A percentile compares a stretch with the other conserved stretches of the same genome.
Conservation (phyloP, 2,113 vertebrate genomes). For the Lampris megalopsis region DNA sequence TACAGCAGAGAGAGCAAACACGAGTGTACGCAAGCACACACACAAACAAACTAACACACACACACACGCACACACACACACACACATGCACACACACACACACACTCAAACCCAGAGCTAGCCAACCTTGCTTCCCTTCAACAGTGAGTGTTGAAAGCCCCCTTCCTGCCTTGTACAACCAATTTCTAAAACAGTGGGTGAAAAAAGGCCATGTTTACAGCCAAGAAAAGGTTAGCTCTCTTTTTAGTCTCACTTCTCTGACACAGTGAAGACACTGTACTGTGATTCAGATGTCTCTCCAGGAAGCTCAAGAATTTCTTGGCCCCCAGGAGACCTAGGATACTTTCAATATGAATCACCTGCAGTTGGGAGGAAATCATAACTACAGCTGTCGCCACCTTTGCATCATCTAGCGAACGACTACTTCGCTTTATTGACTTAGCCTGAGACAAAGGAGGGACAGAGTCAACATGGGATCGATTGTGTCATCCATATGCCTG, state of each 20-base stretch:
- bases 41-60: not conserved
- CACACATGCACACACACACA: conserved; percentile 7
- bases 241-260: conserved; percentile 48
- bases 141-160: conserved; percentile 66
- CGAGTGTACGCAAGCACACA: not conserved
- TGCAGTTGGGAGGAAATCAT: conserved; percentile 58
- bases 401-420: conserved; percentile 65
- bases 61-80: too few species aligned
- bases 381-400: conserved; percentile 59
- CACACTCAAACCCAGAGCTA: conserved; percentile 16
- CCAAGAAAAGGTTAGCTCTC: conserved; percentile 67
- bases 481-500: conserved; percentile 63
- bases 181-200: conserved; percentile 72
- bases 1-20: conserved; percentile 23
- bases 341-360: conserved; percentile 44
- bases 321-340: conserved; percentile 25
- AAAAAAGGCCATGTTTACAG: conserved; percentile 71
- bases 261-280: conserved; percentile 57
- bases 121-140: conserved; percentile 39
- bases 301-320: conserved; percentile 41
- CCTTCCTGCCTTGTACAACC: conserved; percentile 49
- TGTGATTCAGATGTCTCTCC: conserved; percentile 27
- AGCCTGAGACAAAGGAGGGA: conserved; percentile 67
- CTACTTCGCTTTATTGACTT: conserved; percentile 75
- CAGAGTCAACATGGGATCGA: conserved; percentile 70